A percentile compares a stretch with the other conserved stretches of the same genome.
These are phyloP conservation scores for Chamaedrilus cognettii DNA, from an alignment of 2,888 invertebrate genomes.

Conservation along the genomic window DNA sequence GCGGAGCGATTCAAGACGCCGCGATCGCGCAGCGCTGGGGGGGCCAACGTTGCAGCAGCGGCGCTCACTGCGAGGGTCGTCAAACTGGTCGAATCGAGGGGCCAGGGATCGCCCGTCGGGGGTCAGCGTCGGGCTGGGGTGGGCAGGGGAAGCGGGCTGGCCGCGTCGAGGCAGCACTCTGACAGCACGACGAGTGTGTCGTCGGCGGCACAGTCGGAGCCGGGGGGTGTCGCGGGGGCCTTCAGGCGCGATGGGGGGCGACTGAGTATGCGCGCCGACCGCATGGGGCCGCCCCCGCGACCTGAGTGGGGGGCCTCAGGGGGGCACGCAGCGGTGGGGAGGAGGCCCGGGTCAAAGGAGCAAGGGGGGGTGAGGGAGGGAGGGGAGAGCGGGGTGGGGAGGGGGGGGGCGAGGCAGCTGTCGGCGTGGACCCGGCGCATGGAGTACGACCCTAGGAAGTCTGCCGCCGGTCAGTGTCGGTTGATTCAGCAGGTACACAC, in stretches of 20 bases:
- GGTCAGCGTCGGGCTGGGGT: background rate
- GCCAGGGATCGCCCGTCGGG: slow-evolving; percentile 7
- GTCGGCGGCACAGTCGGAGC: background rate
- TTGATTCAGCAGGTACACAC: background rate
- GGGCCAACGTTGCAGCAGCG: background rate
- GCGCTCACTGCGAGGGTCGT: background rate
- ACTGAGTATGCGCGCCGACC: slow-evolving; percentile 65
- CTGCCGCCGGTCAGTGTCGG: slow-evolving; percentile 70
- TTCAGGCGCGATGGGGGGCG: slow-evolving; percentile 68
- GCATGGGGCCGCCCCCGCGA: background rate
- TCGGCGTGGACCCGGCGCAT: slow-evolving; percentile 91
- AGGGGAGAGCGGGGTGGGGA: background rate
- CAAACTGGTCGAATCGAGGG: too few species aligned
- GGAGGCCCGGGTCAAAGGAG: background rate
- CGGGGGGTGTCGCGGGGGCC: background rate
- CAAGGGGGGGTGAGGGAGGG: background rate
- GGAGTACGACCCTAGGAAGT: slow-evolving; percentile 93
- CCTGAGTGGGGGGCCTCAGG: too few species aligned
- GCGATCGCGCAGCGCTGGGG: slow-evolving; percentile 11
- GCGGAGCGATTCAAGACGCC: background rate
- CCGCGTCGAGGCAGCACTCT: slow-evolving; percentile 4
- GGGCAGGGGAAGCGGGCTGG: slow-evolving; percentile 2
- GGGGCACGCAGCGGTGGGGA: background rate
- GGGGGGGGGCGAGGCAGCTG: background rate
- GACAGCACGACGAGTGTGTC: slow-evolving; percentile 16